These are phyloP conservation scores for Chorisops tibialis DNA, from an alignment of 2,888 invertebrate species.

Conservation along the genomic window DNA sequence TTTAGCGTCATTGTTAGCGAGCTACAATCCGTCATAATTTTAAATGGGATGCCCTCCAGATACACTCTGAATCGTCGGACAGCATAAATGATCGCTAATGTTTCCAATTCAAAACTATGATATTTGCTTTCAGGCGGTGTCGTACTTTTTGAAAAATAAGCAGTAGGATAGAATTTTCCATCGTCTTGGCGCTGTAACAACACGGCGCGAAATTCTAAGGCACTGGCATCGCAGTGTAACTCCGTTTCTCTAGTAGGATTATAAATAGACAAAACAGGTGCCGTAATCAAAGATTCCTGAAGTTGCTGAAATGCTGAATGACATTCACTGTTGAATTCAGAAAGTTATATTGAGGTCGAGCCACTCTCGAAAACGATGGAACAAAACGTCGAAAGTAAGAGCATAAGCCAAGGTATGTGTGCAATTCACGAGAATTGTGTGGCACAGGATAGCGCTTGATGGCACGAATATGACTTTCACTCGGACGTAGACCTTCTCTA, in stretches of 20 bases:
- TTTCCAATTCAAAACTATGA: slow-evolving; percentile 42
- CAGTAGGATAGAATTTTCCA: slow-evolving; percentile 38
- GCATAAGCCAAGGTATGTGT: too few species aligned
- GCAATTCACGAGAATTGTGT: too few species aligned
- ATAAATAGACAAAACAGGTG: slow-evolving; percentile 40
- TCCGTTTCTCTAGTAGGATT: slow-evolving; percentile 38
- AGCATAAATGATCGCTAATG: slow-evolving; percentile 38
- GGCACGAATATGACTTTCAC: too few species aligned
- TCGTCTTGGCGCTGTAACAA: slow-evolving; percentile 35
- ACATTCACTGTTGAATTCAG: too few species aligned
- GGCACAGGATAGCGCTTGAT: too few species aligned
- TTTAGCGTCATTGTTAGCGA: slow-evolving; percentile 32
- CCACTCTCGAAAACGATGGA: too few species aligned
- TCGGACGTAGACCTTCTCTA: too few species aligned
- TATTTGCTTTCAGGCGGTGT: slow-evolving; percentile 37
- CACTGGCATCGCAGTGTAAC: slow-evolving; percentile 41
- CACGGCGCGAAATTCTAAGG: slow-evolving; percentile 38
- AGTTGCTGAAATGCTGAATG: too few species aligned
- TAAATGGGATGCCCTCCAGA: slow-evolving; percentile 37
- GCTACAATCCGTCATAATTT: slow-evolving; percentile 40
- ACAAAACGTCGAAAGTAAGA: too few species aligned
- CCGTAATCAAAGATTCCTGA: too few species aligned
- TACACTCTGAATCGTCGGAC: slow-evolving; percentile 38
- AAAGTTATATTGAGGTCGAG: too few species aligned
- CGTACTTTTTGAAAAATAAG: slow-evolving; percentile 39